Conservation (phyloP, 2,888 invertebrate genomes). For the Limnephilus auricula region DNA sequence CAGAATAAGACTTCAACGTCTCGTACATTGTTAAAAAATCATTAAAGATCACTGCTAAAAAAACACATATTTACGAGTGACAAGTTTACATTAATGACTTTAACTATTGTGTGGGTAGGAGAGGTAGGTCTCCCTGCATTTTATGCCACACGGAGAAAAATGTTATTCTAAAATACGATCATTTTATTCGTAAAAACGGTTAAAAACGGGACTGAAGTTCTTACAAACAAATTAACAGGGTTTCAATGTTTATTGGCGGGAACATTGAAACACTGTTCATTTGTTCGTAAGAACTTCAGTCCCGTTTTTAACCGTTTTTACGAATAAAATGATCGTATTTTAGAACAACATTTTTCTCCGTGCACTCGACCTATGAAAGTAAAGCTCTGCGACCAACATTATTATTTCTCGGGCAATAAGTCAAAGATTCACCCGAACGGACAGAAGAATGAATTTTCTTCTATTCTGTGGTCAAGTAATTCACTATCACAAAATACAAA, state of each 20-base stretch:
- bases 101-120: background rate
- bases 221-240: too few species aligned
- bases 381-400: background rate
- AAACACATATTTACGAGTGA: background rate
- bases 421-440: conserved; percentile 6
- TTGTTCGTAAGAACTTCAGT: too few species aligned
- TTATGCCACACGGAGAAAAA: too few species aligned
- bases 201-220: too few species aligned
- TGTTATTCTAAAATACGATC: too few species aligned
- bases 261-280: too few species aligned
- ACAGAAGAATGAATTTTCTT: background rate
- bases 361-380: background rate
- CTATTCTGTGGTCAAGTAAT: conserved; percentile 40
- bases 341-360: too few species aligned
- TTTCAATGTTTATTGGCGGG: too few species aligned
- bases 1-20: background rate
- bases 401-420: background rate
- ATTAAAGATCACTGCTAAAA: background rate
- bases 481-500: conserved; percentile 19
- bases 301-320: too few species aligned
- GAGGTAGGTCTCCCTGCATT: background rate
- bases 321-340: too few species aligned
- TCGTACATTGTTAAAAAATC: background rate
- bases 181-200: too few species aligned
- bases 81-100: background rate